Conservation (phyloP, 2,888 invertebrate species). For the Agriopis leucophaearia region DNA sequence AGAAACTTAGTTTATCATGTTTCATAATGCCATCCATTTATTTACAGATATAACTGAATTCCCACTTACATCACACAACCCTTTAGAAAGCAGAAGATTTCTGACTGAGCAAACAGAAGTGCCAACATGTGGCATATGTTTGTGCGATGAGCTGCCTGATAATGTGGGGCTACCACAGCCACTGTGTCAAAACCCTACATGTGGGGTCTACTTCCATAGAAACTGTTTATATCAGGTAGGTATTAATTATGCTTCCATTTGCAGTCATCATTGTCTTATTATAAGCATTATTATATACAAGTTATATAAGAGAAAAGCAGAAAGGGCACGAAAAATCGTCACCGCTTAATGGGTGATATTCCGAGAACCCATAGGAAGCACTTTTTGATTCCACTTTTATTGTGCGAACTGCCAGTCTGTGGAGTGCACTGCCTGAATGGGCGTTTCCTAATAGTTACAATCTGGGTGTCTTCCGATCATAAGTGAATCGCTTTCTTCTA, state of each 20-base stretch:
- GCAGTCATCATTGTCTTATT: not conserved
- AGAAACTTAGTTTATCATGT: too few relatives aligned
- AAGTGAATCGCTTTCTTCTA: too few relatives aligned
- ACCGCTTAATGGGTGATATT: too few relatives aligned
- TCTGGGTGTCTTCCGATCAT: too few relatives aligned
- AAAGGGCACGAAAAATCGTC: too few relatives aligned
- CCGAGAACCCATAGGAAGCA: too few relatives aligned
- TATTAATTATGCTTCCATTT: not conserved
- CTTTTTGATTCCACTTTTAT: too few relatives aligned
- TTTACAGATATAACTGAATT: constrained; percentile 59
- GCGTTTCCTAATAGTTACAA: too few relatives aligned
- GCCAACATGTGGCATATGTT: constrained; percentile 70
- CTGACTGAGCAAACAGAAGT: constrained; percentile 37
- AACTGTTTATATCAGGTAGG: constrained; percentile 73
- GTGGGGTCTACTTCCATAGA: constrained; percentile 74
- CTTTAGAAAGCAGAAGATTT: constrained; percentile 18
- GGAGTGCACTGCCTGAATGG: too few relatives aligned
- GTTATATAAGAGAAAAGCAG: too few relatives aligned
- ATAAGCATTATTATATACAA: not conserved
- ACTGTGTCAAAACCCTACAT: constrained; percentile 69
- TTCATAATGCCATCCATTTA: not conserved
- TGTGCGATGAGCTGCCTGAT: constrained; percentile 65
- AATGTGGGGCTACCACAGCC: constrained; percentile 68
- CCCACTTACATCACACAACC: constrained; percentile 40
- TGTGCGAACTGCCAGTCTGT: too few relatives aligned